Evolutionary conservation across 2,888 invertebrate genomes (phyloP).

Genomic region (Apocheima hispidaria): DNA sequence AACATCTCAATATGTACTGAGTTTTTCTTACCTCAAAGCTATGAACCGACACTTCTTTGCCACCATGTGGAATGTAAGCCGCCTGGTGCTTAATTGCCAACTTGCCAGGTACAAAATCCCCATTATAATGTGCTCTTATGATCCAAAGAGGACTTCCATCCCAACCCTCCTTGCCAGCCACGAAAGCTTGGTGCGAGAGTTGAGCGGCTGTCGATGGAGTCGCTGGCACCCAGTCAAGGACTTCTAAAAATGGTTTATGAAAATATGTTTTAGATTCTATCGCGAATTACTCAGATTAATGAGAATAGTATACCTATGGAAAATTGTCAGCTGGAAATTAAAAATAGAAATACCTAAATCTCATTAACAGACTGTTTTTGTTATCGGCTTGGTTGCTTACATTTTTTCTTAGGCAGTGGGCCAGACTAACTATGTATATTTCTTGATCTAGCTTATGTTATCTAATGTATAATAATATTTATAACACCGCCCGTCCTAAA

Average conservation of each 20-base stretch:
- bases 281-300: not conserved
- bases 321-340: no score
- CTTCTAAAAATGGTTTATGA: conserved; percentile 40
- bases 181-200: conserved; percentile 64
- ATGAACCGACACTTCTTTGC: conserved; percentile 74
- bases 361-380: no score
- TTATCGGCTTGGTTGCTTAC: no score
- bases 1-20: not conserved
- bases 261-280: not conserved
- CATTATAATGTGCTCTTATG: conserved; percentile 74
- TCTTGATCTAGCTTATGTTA: no score
- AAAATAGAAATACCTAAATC: no score
- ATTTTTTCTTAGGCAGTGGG: no score
- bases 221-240: conserved; percentile 68
- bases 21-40: conserved; percentile 72
- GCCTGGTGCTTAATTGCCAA: conserved; percentile 70
- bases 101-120: conserved; percentile 77
- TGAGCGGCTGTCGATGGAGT: conserved; percentile 59
- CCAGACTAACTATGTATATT: no score
- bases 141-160: conserved; percentile 78
- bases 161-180: conserved; percentile 77
- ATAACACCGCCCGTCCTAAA: no score
- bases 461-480: no score
- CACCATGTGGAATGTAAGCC: conserved; percentile 71
- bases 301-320: no score